phyloP scores from a whole-genome alignment of 2,113 vertebrate genomes.

The Xiphias gladius region DNA sequence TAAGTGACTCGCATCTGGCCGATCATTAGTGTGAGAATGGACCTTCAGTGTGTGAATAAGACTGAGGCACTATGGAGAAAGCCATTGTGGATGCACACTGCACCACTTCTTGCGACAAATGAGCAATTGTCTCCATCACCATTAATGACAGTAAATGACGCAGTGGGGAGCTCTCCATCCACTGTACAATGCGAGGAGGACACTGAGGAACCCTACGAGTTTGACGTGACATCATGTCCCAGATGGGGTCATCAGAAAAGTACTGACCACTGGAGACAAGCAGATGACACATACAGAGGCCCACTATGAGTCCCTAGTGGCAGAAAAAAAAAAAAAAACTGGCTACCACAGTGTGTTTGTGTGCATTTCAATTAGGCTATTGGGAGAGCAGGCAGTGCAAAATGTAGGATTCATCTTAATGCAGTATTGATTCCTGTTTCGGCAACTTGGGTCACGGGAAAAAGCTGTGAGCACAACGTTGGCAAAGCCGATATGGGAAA shows the following conservation, averaged over 20 bases:
- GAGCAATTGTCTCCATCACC: constrained; percentile 71
- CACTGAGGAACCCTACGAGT: constrained; percentile 44
- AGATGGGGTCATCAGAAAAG: constrained; percentile 47
- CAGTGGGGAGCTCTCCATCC: constrained; percentile 51
- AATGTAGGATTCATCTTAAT: neutral
- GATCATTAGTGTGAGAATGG: constrained; percentile 64
- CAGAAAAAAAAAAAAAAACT: neutral
- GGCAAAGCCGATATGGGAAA: no score
- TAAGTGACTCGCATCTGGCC: constrained; percentile 60
- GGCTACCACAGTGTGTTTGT: neutral
- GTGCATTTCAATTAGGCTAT: neutral
- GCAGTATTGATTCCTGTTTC: no score
- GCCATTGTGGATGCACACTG: constrained; percentile 50
- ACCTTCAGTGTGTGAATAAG: constrained; percentile 65
- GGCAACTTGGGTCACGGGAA: no score
- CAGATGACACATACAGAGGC: constrained; percentile 36
- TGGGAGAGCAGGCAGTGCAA: constrained; percentile 4
- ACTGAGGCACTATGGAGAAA: constrained; percentile 53
- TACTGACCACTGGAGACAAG: constrained; percentile 24
- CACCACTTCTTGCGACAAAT: constrained; percentile 71
- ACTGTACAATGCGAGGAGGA: constrained; percentile 47
- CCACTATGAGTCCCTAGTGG: constrained; percentile 46
- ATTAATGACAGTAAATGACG: constrained; percentile 69
- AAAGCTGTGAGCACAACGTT: no score
- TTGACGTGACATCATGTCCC: constrained; percentile 56